phyloP scores from a whole-genome alignment of 2,113 vertebrate species.

The Upupa epops region DNA sequence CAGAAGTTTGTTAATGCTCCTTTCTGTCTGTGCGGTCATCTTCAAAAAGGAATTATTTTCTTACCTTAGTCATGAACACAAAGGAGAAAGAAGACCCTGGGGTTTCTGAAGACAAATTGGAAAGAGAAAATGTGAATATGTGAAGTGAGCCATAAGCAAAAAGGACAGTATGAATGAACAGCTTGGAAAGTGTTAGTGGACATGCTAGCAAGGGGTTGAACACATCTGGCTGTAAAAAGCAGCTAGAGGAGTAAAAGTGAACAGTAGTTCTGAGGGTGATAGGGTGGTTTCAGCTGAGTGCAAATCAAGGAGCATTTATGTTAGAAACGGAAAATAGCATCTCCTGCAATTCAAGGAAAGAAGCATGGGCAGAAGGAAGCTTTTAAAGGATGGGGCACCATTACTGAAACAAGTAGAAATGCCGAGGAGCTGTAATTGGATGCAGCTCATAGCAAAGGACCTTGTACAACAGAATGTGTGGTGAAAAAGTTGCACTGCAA shows the following conservation, averaged over 20 bases:
- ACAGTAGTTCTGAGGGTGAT: neutral
- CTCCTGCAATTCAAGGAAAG: neutral
- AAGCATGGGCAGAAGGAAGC: neutral
- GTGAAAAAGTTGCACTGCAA: neutral
- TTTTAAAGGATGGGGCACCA: neutral
- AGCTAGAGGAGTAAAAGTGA: neutral
- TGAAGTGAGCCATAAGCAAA: neutral
- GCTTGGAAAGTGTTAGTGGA: neutral
- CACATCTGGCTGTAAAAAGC: neutral
- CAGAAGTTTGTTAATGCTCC: neutral
- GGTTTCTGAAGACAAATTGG: neutral
- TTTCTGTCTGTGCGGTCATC: neutral
- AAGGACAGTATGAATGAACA: neutral
- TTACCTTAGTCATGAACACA: neutral
- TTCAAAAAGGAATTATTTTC: neutral
- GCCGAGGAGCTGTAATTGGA: neutral
- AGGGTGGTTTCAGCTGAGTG: neutral
- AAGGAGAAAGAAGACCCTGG: neutral
- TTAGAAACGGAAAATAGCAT: neutral
- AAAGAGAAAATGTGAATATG: neutral
- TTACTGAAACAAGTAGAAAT: neutral
- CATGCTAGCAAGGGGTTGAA: neutral
- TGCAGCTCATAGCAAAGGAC: neutral
- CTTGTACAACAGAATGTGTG: accelerated
- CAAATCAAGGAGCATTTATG: neutral